Conservation (phyloP, 2,113 vertebrate genomes). For the Cervus canadensis region DNA sequence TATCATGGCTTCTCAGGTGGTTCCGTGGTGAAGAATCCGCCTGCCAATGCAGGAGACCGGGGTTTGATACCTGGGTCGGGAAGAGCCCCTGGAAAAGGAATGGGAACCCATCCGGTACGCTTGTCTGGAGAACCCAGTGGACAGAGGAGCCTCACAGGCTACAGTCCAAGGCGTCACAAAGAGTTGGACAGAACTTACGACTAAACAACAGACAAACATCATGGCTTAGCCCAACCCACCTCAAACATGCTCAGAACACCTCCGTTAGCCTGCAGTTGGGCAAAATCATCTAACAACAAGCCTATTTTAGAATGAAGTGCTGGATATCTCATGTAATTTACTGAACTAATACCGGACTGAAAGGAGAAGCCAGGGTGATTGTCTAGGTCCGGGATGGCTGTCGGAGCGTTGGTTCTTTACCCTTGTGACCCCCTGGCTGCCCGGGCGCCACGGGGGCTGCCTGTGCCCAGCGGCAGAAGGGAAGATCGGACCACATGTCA, state of each 20-base stretch:
- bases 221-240: neutral
- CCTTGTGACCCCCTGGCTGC: neutral
- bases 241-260: neutral
- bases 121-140: neutral
- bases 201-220: neutral
- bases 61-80: neutral
- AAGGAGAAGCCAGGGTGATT: neutral
- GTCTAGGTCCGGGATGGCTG: neutral
- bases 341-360: neutral
- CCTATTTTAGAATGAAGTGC: neutral
- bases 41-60: neutral
- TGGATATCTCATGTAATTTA: neutral
- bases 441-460: neutral
- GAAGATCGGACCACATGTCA: fast-evolving
- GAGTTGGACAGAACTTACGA: neutral
- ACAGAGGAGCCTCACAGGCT: neutral
- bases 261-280: too few relatives aligned
- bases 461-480: neutral
- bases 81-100: neutral
- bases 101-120: neutral
- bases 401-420: fast-evolving
- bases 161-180: neutral
- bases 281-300: neutral
- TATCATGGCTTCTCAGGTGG: neutral
- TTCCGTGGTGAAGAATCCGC: fast-evolving